Evolutionary conservation across 2,797 vertebrate species (phyloP), one percentile per base, ranked within the genome.

Genomic region (Philypnodon macrostomus): DNA sequence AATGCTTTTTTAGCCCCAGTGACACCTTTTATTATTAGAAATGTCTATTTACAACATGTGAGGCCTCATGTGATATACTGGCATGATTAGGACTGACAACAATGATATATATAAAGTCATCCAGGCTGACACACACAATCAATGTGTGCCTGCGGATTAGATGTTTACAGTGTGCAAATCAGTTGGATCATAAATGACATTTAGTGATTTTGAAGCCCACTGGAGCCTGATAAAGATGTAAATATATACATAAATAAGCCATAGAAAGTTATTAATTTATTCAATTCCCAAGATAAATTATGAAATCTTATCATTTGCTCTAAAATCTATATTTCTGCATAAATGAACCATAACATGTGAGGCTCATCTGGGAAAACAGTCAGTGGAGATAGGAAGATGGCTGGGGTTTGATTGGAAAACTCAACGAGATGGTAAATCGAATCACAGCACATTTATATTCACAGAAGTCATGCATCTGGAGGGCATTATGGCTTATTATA

Each of bases 321-420:
- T n/a, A 18, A 60, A 47, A 13, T 8, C 2, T 45, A 9, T 50
- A 2, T 50, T 50, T 40, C 37, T 13, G 5, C 34, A 30, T 34
- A 52, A 60, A 64, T 60, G 56, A 70, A 41, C 41, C 12, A 0
- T 24, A 42, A 63, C 42, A 14, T 14, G 30, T 30, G 27, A 34
- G 29, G 33, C 14, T 8, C 33, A 13, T 44, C 16, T 4, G 42
- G 37, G 21, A 27, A 53, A 51, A 52, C 37, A 48, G 15, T 35
- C 26, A 14, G 10, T 35, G 23, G 18, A 3, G 5, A 10, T 31
- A 32, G 27, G 17, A 36, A 35, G 15, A 23, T 23, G 12, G 32
- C 32, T 19, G 32, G 18, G 29, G 23, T 57, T 34, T 52, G 56
- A 70, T 40, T 52, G 34, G 33, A 57, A 44, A 57, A 57, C n/a